Evolutionary conservation across 2,113 vertebrate species (phyloP).

Genomic region (Nibea albiflora): DNA sequence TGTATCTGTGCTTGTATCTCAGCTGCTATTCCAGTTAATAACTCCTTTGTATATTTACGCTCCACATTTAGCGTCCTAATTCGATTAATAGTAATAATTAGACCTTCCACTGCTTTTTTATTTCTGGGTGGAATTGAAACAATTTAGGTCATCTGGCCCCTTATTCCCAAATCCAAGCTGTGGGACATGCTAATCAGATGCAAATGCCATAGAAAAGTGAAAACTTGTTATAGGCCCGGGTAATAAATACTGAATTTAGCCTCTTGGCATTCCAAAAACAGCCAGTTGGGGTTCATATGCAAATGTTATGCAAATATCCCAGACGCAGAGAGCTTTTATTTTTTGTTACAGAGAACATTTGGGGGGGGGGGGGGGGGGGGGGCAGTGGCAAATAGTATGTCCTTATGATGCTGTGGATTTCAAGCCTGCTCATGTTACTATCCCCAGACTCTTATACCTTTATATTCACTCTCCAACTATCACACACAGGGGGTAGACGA

Average conservation of each 20-base stretch:
- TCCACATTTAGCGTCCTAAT: slow-evolving; percentile 73
- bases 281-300: slow-evolving; percentile 82
- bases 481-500: slow-evolving; percentile 17
- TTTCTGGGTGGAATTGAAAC: slow-evolving; percentile 78
- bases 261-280: slow-evolving; percentile 83
- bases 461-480: slow-evolving; percentile 28
- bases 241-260: slow-evolving; percentile 86
- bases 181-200: slow-evolving; percentile 84
- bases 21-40: slow-evolving; percentile 47
- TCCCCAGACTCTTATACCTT: slow-evolving; percentile 42
- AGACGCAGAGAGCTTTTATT: slow-evolving; percentile 64
- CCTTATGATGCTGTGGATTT: slow-evolving; percentile 56
- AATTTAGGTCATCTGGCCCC: slow-evolving; percentile 84
- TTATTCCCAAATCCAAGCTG: slow-evolving; percentile 78
- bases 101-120: slow-evolving; percentile 63
- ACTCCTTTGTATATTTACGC: slow-evolving; percentile 62
- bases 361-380: slow-evolving; percentile 16
- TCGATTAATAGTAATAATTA: slow-evolving; percentile 82
- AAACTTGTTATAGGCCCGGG: slow-evolving; percentile 79
- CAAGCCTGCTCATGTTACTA: slow-evolving; percentile 45
- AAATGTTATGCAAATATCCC: slow-evolving; percentile 84
- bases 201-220: slow-evolving; percentile 80
- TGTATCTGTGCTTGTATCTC: neutral
- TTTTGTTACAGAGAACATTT: slow-evolving; percentile 55
- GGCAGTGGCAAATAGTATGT: slow-evolving; percentile 42